Conservation (phyloP, 2,113 vertebrate species). For the Equus quagga region DNA sequence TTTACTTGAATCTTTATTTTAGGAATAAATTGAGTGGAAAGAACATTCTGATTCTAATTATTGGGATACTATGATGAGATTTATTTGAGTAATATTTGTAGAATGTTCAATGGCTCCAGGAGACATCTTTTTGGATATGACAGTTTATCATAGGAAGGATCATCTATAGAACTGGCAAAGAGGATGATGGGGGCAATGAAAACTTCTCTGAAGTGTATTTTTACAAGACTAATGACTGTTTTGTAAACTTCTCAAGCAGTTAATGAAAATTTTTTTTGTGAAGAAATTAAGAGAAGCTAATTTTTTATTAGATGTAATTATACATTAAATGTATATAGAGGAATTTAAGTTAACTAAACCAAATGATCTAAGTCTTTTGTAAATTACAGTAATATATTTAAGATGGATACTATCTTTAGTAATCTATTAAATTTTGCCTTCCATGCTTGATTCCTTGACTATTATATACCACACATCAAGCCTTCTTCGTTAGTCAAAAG, state of each 20-base stretch:
- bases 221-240: background rate
- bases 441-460: background rate
- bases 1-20: background rate
- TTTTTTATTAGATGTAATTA: background rate
- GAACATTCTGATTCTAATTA: background rate
- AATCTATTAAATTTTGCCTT: background rate
- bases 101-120: background rate
- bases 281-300: background rate
- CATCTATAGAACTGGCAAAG: background rate
- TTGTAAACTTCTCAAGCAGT: background rate
- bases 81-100: background rate
- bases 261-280: background rate
- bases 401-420: background rate
- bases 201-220: background rate
- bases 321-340: constrained; percentile 39
- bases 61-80: background rate
- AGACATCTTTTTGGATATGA: background rate
- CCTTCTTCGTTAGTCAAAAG: background rate
- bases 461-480: background rate
- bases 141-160: background rate
- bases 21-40: background rate
- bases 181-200: background rate
- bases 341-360: constrained; percentile 24
- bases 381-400: background rate
- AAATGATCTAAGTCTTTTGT: background rate